Conservation (phyloP, 2,113 vertebrate genomes). For the Phocoena phocoena region DNA sequence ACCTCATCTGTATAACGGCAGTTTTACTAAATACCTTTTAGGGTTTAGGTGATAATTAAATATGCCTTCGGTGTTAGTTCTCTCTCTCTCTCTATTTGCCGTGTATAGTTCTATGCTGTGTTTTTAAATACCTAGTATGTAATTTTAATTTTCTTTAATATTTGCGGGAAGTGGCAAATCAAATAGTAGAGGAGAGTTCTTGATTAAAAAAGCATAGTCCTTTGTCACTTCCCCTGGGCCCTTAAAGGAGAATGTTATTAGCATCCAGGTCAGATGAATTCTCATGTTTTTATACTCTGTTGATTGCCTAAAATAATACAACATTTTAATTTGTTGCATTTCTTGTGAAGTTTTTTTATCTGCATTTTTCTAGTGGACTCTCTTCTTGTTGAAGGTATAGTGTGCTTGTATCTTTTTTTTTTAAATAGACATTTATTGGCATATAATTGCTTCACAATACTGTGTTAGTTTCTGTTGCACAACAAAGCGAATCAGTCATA, state of each 20-base stretch:
- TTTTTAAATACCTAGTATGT: background rate
- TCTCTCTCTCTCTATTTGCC: background rate
- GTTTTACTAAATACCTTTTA: background rate
- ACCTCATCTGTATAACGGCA: background rate
- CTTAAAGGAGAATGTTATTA: background rate
- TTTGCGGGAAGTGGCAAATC: background rate
- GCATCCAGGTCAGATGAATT: background rate
- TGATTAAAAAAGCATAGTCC: background rate
- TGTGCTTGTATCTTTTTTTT: background rate
- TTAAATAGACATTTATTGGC: too few species aligned
- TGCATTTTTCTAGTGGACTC: background rate
- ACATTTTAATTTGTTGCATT: background rate
- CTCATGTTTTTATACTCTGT: background rate
- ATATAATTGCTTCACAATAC: too few species aligned
- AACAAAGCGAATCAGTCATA: too few species aligned
- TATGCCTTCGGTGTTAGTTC: background rate
- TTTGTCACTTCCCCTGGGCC: background rate
- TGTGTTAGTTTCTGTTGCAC: too few species aligned
- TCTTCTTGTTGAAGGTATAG: background rate
- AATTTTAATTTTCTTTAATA: background rate
- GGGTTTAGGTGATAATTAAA: background rate
- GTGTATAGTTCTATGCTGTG: background rate
- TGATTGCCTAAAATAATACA: background rate
- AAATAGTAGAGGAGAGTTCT: background rate
- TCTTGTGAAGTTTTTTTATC: background rate